Evolutionary conservation across 1,140 invertebrate species (phyloP).

Genomic region (Drosophila lacteicornis): DNA sequence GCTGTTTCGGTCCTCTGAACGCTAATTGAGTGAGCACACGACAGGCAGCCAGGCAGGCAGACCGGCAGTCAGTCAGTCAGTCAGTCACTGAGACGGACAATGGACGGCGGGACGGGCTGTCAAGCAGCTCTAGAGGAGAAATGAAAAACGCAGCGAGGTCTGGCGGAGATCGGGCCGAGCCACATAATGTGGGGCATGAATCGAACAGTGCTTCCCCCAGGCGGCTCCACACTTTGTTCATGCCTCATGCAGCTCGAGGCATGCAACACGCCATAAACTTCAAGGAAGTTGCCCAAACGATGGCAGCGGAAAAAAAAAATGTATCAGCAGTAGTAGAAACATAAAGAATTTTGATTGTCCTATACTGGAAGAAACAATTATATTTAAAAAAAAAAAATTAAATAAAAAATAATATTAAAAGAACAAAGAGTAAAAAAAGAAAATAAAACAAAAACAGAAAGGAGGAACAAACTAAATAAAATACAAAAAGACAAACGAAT

Average conservation of each 20-base stretch:
- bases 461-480: too few relatives aligned
- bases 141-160: slow-evolving; percentile 80
- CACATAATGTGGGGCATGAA: slow-evolving; percentile 65
- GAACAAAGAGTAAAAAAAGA: too few relatives aligned
- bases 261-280: slow-evolving; percentile 72
- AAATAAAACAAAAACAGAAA: too few relatives aligned
- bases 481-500: too few relatives aligned
- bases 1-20: slow-evolving; percentile 77
- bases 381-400: too few relatives aligned
- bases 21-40: slow-evolving; percentile 82
- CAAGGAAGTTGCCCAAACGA: slow-evolving; percentile 69
- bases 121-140: slow-evolving; percentile 70
- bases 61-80: slow-evolving; percentile 22
- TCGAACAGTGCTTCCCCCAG: slow-evolving; percentile 25
- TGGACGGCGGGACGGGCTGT: slow-evolving; percentile 26
- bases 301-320: slow-evolving; percentile 24
- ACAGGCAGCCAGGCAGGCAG: slow-evolving; percentile 45
- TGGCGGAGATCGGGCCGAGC: slow-evolving; percentile 40
- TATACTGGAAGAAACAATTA: not conserved
- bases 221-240: slow-evolving; percentile 38
- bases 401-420: too few relatives aligned
- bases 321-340: slow-evolving; percentile 10
- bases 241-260: slow-evolving; percentile 60
- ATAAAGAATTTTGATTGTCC: slow-evolving; percentile 49
- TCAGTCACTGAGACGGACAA: slow-evolving; percentile 15